Conservation (phyloP, 1,140 invertebrate genomes). For the Lethocerus indicus region DNA sequence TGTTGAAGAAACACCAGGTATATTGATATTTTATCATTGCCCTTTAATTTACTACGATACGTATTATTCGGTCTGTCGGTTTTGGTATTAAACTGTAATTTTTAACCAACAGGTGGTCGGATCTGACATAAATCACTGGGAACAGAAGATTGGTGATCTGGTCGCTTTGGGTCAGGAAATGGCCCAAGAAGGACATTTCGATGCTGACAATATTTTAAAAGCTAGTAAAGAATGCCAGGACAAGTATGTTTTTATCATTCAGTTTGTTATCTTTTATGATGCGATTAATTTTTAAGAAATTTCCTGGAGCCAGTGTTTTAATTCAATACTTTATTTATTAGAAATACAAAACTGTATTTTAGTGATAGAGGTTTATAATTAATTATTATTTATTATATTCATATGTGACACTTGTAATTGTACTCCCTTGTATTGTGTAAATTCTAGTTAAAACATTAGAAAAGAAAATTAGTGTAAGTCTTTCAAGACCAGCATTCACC, state of each 20-base stretch:
- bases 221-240: constrained; percentile 58
- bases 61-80: neutral
- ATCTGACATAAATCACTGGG: constrained; percentile 59
- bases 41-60: neutral
- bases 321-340: neutral
- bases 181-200: constrained; percentile 85
- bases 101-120: constrained; percentile 41
- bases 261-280: too few species aligned
- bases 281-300: neutral
- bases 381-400: neutral
- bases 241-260: constrained; percentile 28
- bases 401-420: neutral
- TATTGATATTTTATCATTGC: neutral
- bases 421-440: too few species aligned
- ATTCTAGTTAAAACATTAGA: too few species aligned
- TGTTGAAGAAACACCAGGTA: constrained; percentile 69
- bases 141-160: constrained; percentile 56
- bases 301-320: neutral
- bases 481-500: too few species aligned
- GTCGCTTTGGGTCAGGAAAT: constrained; percentile 69
- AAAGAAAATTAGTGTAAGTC: too few species aligned
- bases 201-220: constrained; percentile 67
- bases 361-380: neutral
- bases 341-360: neutral
- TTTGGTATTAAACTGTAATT: neutral